A percentile compares a stretch with the other conserved stretches of the same genome.
Conservation (phyloP, 2,113 vertebrate species). For the Gopherus flavomarginatus region DNA sequence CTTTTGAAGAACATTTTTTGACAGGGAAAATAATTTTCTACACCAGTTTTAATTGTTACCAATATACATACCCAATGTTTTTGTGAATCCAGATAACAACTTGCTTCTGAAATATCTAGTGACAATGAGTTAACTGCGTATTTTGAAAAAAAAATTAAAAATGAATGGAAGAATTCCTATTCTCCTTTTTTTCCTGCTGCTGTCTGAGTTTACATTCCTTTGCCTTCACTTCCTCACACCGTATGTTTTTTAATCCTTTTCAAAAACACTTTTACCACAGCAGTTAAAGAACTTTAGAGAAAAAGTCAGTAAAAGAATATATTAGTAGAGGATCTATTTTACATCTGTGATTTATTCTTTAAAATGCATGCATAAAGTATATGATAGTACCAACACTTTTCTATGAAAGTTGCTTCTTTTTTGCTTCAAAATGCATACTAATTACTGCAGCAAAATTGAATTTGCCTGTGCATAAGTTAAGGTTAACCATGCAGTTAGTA, state of each 20-base stretch:
- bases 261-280: not conserved
- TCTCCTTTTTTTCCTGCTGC: not conserved
- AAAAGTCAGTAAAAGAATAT: not conserved
- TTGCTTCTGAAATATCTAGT: not conserved
- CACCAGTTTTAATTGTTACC: not conserved
- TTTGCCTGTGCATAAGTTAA: slow-evolving; percentile 20
- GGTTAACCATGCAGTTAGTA: slow-evolving; percentile 13
- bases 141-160: not conserved
- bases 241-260: not conserved
- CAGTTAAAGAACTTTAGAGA: not conserved
- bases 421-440: not conserved
- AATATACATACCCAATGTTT: not conserved
- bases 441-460: slow-evolving; percentile 47
- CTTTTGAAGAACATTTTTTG: not conserved
- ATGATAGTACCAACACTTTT: not conserved
- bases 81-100: not conserved
- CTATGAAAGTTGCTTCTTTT: not conserved
- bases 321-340: not conserved
- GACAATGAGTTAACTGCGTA: rapidly evolving
- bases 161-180: not conserved
- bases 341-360: not conserved
- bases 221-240: not conserved
- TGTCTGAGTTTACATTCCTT: not conserved
- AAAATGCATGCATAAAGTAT: not conserved
- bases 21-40: not conserved